Conservation (phyloP, 2,888 invertebrate species). For the Megastigmus dorsalis region DNA sequence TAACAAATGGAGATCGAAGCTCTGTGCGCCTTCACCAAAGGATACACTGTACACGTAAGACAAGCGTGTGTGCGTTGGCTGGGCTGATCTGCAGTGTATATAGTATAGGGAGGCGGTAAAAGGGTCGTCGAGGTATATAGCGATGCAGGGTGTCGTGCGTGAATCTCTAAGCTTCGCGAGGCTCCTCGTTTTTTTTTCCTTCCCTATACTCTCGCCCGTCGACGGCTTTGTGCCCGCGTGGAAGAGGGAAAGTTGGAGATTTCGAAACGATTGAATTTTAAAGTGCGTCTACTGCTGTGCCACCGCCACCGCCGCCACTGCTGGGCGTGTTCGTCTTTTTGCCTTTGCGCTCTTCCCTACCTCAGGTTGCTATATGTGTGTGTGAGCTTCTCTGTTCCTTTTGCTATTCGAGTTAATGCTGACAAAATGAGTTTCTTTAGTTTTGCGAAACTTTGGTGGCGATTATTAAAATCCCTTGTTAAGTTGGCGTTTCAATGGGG, state of each 20-base stretch:
- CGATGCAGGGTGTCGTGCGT: slow-evolving; percentile 20
- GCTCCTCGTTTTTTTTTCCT: not conserved
- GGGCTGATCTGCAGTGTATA: not conserved
- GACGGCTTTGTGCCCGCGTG: slow-evolving; percentile 27
- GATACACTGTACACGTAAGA: no score
- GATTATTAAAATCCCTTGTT: no score
- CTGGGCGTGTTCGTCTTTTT: not conserved
- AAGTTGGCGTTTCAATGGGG: no score
- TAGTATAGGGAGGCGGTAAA: slow-evolving; percentile 12
- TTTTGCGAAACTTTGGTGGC: no score
- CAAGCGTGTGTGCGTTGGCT: no score
- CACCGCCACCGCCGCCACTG: no score
- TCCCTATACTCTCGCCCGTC: slow-evolving; percentile 3
- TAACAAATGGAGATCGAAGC: no score
- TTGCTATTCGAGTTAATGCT: no score
- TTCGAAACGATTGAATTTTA: slow-evolving; percentile 45
- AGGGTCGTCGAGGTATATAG: slow-evolving; percentile 1
- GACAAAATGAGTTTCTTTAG: no score
- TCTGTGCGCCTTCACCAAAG: slow-evolving; percentile 27
- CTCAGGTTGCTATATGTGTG: no score
- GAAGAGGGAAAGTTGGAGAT: slow-evolving; percentile 25
- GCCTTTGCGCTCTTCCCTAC: not conserved
- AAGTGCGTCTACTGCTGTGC: slow-evolving; percentile 10
- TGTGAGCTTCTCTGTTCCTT: no score
- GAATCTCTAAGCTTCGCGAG: slow-evolving; percentile 24